phyloP scores from a whole-genome alignment of 2,797 vertebrate species.

The Austrolebias charrua region DNA sequence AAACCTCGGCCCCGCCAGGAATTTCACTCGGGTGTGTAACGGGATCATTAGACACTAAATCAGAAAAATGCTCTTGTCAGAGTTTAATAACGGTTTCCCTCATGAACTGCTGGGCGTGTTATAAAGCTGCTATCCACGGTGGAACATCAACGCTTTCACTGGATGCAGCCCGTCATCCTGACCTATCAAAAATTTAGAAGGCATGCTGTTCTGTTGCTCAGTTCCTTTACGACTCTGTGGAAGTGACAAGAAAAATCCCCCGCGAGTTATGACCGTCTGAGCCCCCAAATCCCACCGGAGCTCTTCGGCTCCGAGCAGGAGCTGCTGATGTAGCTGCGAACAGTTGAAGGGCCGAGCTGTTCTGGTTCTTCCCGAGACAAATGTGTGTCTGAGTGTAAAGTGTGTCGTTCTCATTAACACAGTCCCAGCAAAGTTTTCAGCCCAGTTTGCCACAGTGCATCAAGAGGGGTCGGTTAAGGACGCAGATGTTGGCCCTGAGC shows the following conservation, averaged over 20 bases:
- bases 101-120: conserved; percentile 40
- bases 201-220: conserved; percentile 5
- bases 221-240: conserved; percentile 10
- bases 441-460: conserved; percentile 22
- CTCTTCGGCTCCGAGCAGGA: conserved; percentile 39
- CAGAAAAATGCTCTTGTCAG: conserved; percentile 49
- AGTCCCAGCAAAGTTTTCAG: conserved; percentile 49
- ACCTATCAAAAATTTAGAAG: conserved; percentile 22
- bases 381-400: conserved; percentile 24
- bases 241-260: conserved; percentile 31
- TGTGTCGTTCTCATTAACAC: conserved; percentile 60
- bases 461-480: conserved; percentile 14
- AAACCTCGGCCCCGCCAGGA: conserved; percentile 66
- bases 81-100: conserved; percentile 51
- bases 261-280: conserved; percentile 36
- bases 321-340: conserved; percentile 36
- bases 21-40: conserved; percentile 70
- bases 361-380: conserved; percentile 28
- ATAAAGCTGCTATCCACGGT: conserved; percentile 35
- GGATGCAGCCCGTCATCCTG: conserved; percentile 12
- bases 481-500: conserved; percentile 19
- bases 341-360: conserved; percentile 20
- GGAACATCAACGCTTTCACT: conserved; percentile 10
- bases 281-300: conserved; percentile 35
- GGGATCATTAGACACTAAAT: conserved; percentile 55